Evolutionary conservation across 2,113 vertebrate genomes (phyloP).

Genomic region (Sinocyclocheilus maitianheensis): DNA sequence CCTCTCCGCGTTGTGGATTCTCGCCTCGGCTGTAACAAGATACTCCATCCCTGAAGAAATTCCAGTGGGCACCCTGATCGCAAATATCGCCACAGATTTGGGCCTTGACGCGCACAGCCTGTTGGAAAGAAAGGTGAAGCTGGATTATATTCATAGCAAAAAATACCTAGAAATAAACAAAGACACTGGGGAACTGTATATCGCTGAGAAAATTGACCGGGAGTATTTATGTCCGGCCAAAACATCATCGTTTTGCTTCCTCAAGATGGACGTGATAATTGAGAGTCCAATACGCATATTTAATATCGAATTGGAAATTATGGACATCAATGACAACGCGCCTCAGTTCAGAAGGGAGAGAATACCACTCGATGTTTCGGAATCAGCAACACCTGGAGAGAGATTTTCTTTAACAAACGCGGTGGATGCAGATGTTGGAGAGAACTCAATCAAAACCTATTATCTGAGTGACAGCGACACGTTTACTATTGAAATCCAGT

Average conservation of each 20-base stretch:
- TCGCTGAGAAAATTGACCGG: conserved; percentile 78
- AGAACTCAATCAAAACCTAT: conserved; percentile 78
- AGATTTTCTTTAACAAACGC: conserved; percentile 81
- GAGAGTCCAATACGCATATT: conserved; percentile 76
- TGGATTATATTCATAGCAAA: conserved; percentile 74
- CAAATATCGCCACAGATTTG: conserved; percentile 77
- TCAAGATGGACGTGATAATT: conserved; percentile 79
- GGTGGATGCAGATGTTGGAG: conserved; percentile 78
- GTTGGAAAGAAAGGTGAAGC: conserved; percentile 71
- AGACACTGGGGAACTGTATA: conserved; percentile 74
- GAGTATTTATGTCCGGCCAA: conserved; percentile 76
- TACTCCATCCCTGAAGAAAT: conserved; percentile 81
- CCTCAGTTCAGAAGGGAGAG: conserved; percentile 77
- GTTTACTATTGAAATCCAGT: conserved; percentile 78
- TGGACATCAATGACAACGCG: conserved; percentile 81
- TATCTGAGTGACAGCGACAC: conserved; percentile 73
- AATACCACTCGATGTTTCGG: conserved; percentile 80
- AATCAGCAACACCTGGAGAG: conserved; percentile 76
- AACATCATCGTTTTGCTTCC: conserved; percentile 73
- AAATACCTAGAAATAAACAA: conserved; percentile 79
- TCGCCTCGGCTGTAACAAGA: conserved; percentile 70
- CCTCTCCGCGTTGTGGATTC: conserved; percentile 66
- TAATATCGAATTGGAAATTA: conserved; percentile 76
- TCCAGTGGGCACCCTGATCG: conserved; percentile 76
- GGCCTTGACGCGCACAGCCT: conserved; percentile 72